These are phyloP conservation scores for Riparia riparia DNA, from an alignment of 2,113 vertebrate species.

Conservation along the genomic window DNA sequence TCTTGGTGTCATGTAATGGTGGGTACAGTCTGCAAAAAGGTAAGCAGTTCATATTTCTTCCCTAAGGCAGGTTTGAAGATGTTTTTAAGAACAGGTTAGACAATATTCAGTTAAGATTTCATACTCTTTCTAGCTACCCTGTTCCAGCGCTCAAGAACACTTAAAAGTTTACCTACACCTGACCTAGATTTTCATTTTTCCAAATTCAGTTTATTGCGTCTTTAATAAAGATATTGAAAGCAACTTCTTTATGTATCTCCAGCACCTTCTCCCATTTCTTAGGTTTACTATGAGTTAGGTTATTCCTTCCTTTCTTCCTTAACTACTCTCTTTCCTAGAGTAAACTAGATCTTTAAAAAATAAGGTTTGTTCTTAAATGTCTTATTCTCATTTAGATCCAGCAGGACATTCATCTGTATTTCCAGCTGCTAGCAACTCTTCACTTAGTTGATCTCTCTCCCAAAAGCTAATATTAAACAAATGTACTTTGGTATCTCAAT, in stretches of 20 bases:
- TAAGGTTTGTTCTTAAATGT: not conserved
- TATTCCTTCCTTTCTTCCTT: not conserved
- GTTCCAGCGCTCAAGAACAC: not conserved
- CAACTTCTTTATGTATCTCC: not conserved
- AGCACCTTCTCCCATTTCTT: not conserved
- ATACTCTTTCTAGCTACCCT: not conserved
- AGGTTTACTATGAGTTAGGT: not conserved
- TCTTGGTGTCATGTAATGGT: not conserved
- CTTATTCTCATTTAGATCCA: not conserved
- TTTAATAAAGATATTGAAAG: not conserved
- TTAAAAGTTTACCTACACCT: not conserved
- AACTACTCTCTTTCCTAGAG: not conserved
- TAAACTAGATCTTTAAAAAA: not conserved
- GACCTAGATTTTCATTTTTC: not conserved
- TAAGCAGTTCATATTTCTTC: slow-evolving; percentile 23
- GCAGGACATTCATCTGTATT: not conserved
- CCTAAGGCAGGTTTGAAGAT: slow-evolving; percentile 3
- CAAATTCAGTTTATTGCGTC: not conserved
- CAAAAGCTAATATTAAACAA: not conserved
- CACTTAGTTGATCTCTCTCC: not conserved
- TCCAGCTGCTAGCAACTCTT: not conserved
- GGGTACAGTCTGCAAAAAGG: not conserved
- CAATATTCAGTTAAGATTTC: slow-evolving; percentile 8
- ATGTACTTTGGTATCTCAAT: not conserved
- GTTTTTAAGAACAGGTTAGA: slow-evolving; percentile 50